Base-by-base conservation (phyloP, 2,888 invertebrate species). In the Eilema caniola region DNA sequence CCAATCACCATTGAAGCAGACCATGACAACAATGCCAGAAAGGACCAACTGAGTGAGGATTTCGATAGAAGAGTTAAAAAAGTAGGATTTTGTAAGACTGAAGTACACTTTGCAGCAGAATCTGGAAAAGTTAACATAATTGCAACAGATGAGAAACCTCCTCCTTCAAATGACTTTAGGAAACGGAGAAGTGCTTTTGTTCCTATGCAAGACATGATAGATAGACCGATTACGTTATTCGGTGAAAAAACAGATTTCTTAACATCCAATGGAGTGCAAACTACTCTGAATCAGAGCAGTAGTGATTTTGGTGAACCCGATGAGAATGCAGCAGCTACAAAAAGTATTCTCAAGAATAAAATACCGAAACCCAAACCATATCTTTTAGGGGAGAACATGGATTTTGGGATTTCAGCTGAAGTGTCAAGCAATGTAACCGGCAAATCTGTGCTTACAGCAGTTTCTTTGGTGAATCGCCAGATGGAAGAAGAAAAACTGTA, bases 71-170 rank as follows among this genome's bases (percentile, higher is more conserved):
- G 95, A 86, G 93, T 96, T 2, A 98, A 98, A 88, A 97, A 96
- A 90, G 98, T 98, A 0, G 98, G 97, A 84, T 98, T 98, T 90
- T 98, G 98, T 87, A 98, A 98, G 93, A 98, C 98, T 0, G 98
- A 98, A 93, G 96, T 98, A 33, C 98, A 98, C 89, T 98, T 98
- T 88, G 97, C 98, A 0, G 97, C 98, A 23, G 98, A 98, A 87
- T 97, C 98, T 1, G 98, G 98, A 0, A 96, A 97, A 83, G 97
- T 98, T 0, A 98, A 98, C 86, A 98, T 98, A 72, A 98, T 98
- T 47, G 98, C 98, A 86, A 98, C 98, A 0, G 98, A 98, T 89
- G 98, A 97, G 76, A 98, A 98, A 88, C 98, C 98, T 62, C 98
- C 98, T 14, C 98, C 98, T 8, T 97, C 97, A 0, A 97, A 97